Base-by-base conservation (phyloP, 2,797 vertebrate genomes). In the Trichosurus vulpecula region DNA sequence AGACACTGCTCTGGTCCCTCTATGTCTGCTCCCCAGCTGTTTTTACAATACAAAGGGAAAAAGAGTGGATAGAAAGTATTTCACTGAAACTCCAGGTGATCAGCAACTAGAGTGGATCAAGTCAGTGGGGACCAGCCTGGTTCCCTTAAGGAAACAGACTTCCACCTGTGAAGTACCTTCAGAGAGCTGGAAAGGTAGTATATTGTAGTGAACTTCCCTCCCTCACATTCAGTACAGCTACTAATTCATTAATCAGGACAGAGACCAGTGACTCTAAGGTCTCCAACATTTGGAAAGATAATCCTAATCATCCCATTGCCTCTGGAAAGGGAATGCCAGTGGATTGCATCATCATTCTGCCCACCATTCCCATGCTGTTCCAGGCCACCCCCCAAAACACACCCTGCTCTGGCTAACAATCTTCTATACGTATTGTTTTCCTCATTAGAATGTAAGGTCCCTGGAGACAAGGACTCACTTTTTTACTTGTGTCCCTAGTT, bases 11-110 rank as follows among this genome's bases (percentile, higher is more conserved):
- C 74, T 81, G 41, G 3, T 81, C 74, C 74, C 74, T 94, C 93
- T 12, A 30, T 96, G 96, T 97, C 98, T 98, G 98, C 91, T 97
- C 94, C 97, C 96, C 97, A 97, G 97, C 97, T 98, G 97, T 97
- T 97, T 97, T 90, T 94, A 93, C 95, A 97, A 97, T 92, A 96
- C 96, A 95, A 97, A 96, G 96, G 87, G 96, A 54, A 95, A 97
- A 97, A 98, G 96, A 97, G 97, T 92, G 96, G 87, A 91, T 55
- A 94, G 94, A 96, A 94, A 97, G 97, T 97, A 96, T 97, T 96
- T 94, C 92, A 92, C 92, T 93, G 96, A 97, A 97, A 96, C 95
- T 95, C 94, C 95, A 98, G 98, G 96, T 97, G 97, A 95, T 93
- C 95, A 55, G 93, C 96, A 97, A 96, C 96, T 96, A 96, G 92